Base-by-base conservation (phyloP, 2,797 vertebrate genomes). In the Lophotriccus pileatus region DNA sequence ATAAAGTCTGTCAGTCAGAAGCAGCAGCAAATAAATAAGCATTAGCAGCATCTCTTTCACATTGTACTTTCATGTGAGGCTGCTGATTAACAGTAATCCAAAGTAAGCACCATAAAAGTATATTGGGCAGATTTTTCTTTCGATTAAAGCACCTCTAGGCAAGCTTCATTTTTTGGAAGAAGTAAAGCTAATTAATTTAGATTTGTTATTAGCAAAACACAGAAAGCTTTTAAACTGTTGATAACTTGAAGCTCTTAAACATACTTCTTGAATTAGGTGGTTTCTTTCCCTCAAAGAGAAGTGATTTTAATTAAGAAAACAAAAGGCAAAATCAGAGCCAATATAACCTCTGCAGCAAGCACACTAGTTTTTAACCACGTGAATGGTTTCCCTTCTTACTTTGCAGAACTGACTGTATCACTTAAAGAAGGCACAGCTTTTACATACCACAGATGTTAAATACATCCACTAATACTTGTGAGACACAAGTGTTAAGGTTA, bases 1-100 rank as follows among this genome's bases (percentile, higher is more conserved):
- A 83, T 49, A 64, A 86, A 67, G 62, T 67, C 74, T 77, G 72
- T 70, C 94, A 93, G 83, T 82, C 89, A 94, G 62, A 43, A 64
- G 82, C 93, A 96, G 78, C 69, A 95, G 75, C 75, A 90, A 95
- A 91, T 89, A 75, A 78, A 69, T 66, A 94, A 67, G 88, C 75
- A 91, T 80, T 69, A 91, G 78, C 76, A 95, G 64, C 82, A 58
- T 64, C 60, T 78, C 34, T 81, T 59, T 60, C 6, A 59, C 39
- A 58, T 36, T 52, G 1, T 14, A 49, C 74, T 83, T 91, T 50
- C 86, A 70, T 30, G n/a, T 63, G 44, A 78, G 28, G 76, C 93
- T 89, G 69, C 63, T 87, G 41, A 86, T 88, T 73, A 76, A 85
- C 37, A 75, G 66, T 75, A 84, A 84, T 49, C 84, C 62, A 77